phyloP scores from a whole-genome alignment of 2,888 invertebrate genomes.

The Julus scanicus region DNA sequence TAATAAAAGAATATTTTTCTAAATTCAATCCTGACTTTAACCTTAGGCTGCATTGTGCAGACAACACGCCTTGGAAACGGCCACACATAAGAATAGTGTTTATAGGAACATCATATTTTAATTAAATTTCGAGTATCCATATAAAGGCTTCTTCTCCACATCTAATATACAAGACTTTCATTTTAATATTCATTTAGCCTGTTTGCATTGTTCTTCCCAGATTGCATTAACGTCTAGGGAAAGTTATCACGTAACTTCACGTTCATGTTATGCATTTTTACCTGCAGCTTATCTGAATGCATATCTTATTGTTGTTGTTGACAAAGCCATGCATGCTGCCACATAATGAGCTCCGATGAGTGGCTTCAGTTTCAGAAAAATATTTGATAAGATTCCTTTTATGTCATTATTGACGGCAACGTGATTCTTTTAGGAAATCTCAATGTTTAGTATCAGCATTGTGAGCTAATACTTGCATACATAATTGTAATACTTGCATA shows the following conservation, averaged over 20 bases:
- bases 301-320: constrained; percentile 20
- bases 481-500: too few species aligned
- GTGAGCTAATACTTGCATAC: too few species aligned
- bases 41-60: too few species aligned
- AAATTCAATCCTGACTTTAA: too few species aligned
- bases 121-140: background rate
- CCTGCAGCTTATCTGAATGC: constrained; percentile 1
- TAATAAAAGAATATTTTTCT: too few species aligned
- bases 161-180: background rate
- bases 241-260: too few species aligned
- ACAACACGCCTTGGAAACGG: too few species aligned
- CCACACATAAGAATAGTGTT: background rate
- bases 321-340: constrained; percentile 30
- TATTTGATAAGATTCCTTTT: background rate
- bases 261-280: background rate
- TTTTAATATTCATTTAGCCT: constrained; percentile 13
- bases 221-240: background rate
- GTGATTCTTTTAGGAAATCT: too few species aligned
- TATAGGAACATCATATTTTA: constrained; percentile 5
- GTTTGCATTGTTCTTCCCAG: constrained; percentile 8
- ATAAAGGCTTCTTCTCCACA: background rate
- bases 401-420: background rate
- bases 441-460: too few species aligned
- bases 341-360: constrained; percentile 34
- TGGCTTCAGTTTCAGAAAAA: background rate